Evolutionary conservation across 2,797 vertebrate species (phyloP).

Genomic region (Florisuga fusca): DNA sequence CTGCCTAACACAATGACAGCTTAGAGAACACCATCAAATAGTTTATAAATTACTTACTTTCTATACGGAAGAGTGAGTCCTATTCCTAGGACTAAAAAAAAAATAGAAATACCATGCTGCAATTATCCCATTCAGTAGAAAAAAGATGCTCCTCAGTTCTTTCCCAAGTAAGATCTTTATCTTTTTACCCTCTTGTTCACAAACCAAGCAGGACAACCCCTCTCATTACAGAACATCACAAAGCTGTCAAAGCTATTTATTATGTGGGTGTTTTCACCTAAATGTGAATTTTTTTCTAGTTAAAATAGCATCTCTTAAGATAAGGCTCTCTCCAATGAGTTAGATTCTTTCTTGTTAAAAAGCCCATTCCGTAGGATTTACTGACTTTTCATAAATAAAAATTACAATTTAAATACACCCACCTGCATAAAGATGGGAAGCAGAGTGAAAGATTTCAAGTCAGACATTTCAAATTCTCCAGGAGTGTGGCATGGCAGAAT

Average conservation of each 20-base stretch:
- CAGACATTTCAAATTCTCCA: not conserved
- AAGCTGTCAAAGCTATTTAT: not conserved
- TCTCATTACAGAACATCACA: not conserved
- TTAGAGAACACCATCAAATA: not conserved
- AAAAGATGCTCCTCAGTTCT: not conserved
- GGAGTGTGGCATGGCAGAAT: not conserved
- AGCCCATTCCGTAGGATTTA: not conserved
- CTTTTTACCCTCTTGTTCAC: not conserved
- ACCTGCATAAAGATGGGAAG: not conserved
- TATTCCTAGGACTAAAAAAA: not conserved
- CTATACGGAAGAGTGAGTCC: not conserved
- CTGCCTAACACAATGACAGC: not conserved
- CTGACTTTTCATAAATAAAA: not conserved
- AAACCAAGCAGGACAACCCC: not conserved
- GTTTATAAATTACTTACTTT: not conserved
- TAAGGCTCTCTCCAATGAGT: not conserved
- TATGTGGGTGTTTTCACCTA: not conserved
- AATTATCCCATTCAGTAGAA: not conserved
- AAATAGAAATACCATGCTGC: not conserved
- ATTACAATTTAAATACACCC: not conserved
- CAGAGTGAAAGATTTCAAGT: not conserved
- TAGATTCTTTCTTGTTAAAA: not conserved
- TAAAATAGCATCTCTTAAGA: not conserved
- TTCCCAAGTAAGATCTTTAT: not conserved
- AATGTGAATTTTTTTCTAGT: not conserved